These are phyloP conservation scores for Hylia prasina DNA, from an alignment of 2,113 vertebrate species.

Conservation along the genomic window DNA sequence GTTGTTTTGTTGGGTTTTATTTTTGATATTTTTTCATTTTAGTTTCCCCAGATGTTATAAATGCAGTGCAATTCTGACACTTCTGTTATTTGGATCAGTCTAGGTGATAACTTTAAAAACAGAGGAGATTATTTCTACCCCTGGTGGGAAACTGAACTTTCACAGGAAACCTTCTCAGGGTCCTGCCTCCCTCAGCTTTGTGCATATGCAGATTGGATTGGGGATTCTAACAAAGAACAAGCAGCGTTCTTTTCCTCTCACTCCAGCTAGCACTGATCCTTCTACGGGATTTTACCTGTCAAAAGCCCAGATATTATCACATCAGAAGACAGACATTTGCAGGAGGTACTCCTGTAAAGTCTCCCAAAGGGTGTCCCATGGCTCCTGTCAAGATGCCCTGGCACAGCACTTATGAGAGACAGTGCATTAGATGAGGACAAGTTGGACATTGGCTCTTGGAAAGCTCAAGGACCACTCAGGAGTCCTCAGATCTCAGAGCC, in stretches of 20 bases:
- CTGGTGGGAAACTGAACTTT: neutral
- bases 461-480: neutral
- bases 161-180: neutral
- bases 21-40: neutral
- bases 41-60: neutral
- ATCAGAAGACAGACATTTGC: neutral
- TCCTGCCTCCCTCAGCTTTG: neutral
- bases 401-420: rapidly evolving
- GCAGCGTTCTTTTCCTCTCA: neutral
- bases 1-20: neutral
- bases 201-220: neutral
- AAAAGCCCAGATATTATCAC: neutral
- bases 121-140: neutral
- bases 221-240: neutral
- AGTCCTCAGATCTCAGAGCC: neutral
- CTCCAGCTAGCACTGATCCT: neutral
- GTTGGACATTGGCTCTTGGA: rapidly evolving
- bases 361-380: neutral
- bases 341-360: neutral
- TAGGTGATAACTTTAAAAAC: neutral
- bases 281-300: neutral
- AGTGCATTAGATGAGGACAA: neutral
- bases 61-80: neutral
- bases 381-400: neutral
- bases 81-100: neutral